phyloP scores from a whole-genome alignment of 2,113 vertebrate genomes.

The Nannospalax galili region DNA sequence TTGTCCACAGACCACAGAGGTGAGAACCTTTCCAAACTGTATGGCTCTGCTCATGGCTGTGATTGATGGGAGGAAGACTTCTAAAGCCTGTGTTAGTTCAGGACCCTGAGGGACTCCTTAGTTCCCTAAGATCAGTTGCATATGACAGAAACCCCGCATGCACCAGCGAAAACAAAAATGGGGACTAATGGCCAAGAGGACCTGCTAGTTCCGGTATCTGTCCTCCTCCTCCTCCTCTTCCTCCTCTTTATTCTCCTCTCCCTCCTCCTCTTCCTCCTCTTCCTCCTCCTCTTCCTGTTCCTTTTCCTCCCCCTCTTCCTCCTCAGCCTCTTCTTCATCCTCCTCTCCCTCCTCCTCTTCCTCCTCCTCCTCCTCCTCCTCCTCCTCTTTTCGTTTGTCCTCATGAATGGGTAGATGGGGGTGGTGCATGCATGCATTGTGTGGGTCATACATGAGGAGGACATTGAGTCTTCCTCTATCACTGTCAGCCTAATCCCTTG shows the following conservation, averaged over 20 bases:
- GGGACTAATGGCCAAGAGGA: not conserved
- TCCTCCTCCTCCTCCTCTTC: not conserved
- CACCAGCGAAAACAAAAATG: not conserved
- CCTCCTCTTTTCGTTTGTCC: not conserved
- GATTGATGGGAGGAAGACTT: not conserved
- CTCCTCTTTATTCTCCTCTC: not conserved
- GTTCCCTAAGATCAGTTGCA: not conserved
- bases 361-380: too few species aligned
- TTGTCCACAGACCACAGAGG: not conserved
- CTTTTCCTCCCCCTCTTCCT: not conserved
- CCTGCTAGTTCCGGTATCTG: not conserved
- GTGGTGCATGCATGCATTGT: not conserved
- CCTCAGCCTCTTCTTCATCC: too few species aligned
- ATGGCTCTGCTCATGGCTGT: not conserved
- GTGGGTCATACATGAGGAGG: not conserved
- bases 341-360: too few species aligned
- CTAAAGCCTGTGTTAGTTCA: too few species aligned
- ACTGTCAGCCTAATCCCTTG: not conserved
- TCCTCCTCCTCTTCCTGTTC: fast-evolving
- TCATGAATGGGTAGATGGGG: too few species aligned
- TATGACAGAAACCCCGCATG: too few species aligned
- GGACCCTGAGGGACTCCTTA: too few species aligned
- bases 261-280: too few species aligned
- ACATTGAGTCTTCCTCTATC: not conserved
- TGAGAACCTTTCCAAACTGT: not conserved